Evolutionary conservation across 1,140 invertebrate genomes (phyloP).

Genomic region (Centruroides sculpturatus): DNA sequence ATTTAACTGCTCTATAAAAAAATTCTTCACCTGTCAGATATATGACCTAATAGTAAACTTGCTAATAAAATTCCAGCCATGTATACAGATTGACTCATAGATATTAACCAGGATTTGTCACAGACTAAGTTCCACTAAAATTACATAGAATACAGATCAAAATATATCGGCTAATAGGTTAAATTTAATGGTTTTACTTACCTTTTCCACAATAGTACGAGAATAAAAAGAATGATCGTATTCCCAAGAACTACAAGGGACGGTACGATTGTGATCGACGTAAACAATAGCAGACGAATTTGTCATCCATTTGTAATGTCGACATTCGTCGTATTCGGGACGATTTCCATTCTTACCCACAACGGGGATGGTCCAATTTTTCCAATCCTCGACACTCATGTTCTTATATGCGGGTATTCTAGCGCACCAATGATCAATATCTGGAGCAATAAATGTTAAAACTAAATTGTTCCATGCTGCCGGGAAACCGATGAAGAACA

Average conservation of each 20-base stretch:
- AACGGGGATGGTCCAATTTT: background rate
- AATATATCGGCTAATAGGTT: slow-evolving; percentile 21
- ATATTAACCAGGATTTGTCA: slow-evolving; percentile 43
- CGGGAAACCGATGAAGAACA: slow-evolving; percentile 28
- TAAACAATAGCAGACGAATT: background rate
- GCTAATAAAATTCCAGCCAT: slow-evolving; percentile 68
- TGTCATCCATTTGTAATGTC: background rate
- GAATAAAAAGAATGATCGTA: slow-evolving; percentile 2
- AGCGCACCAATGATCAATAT: slow-evolving; percentile 2
- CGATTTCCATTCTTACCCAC: background rate
- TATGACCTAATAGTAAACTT: slow-evolving; percentile 56
- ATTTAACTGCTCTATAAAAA: too few species aligned
- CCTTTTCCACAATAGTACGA: slow-evolving; percentile 7
- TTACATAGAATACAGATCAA: slow-evolving; percentile 22
- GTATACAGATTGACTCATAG: slow-evolving; percentile 56
- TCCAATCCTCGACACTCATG: background rate
- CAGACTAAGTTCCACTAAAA: slow-evolving; percentile 58
- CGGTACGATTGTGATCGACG: background rate
- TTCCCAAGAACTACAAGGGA: slow-evolving; percentile 7
- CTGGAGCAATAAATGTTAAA: background rate
- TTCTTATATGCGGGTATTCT: background rate
- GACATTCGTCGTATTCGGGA: background rate
- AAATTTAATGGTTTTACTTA: slow-evolving; percentile 35
- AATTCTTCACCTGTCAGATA: slow-evolving; percentile 52
- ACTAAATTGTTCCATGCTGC: slow-evolving; percentile 16